Base-by-base conservation (phyloP, 2,797 vertebrate species). In the Chrosomus eos region DNA sequence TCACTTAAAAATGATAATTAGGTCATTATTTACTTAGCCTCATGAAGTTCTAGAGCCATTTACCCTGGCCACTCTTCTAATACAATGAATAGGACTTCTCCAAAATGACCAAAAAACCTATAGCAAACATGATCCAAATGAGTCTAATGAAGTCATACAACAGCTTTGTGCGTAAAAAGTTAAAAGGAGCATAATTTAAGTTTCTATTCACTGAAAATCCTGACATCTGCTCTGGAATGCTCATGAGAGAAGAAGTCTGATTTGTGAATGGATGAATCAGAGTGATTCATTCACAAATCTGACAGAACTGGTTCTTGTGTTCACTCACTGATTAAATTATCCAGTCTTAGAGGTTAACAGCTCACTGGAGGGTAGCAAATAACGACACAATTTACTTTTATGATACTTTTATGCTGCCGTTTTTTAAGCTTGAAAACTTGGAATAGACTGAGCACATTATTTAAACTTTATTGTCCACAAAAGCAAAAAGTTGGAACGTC, bases 191-290 rank as follows among this genome's bases (percentile, higher is more conserved):
- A 26, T 9, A 8, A 43, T 26, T 45, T 31, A 3, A 33, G 62
- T 33, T 7, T 6, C 18, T 36, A 36, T 18, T 67, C 31, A 67
- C 7, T 31, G 16, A 31, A 73, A 21, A 53, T 74, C 28, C 19
- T 23, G 16, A 33, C 26, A 73, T 51, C 18, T 13, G 28, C 48
- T 14, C 19, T 74, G 72, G 10, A 55, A 53, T 33, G 10, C 18
- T 36, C 8, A 10, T 67, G 18, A 66, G 31, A 66, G 16, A 66
- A 33, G 64, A 67, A 31, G 14, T 66, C 31, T 33, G 28, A 18
- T 67, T 67, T 67, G 64, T 36, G 31, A 64, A 64, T 31, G 28
- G 55, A 58, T 58, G 26, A 76, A 76, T 60, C 51, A 38, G 31
- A 75, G 58, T 58, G 21, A 75, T 58, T 55, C 48, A 7, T 36